Conservation (phyloP, 2,797 vertebrate species). For the Diplodus puntazzo region DNA sequence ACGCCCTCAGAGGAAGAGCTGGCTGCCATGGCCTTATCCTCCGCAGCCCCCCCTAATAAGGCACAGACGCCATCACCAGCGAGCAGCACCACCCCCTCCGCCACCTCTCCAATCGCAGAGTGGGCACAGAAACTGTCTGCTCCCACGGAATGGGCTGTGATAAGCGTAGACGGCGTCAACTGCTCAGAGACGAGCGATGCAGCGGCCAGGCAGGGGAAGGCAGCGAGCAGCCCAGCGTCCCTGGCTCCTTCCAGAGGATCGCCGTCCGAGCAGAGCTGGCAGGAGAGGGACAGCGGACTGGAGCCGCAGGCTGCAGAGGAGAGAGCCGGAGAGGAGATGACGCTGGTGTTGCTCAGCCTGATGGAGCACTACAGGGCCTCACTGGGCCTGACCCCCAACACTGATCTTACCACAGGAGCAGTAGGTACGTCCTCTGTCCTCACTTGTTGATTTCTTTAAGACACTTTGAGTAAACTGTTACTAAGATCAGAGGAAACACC, state of each 20-base stretch:
- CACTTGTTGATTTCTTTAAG: background rate
- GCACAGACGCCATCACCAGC: slow-evolving; percentile 57
- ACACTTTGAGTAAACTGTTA: background rate
- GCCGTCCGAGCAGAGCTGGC: slow-evolving; percentile 71
- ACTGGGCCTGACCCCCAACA: slow-evolving; percentile 63
- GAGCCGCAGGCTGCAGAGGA: slow-evolving; percentile 70
- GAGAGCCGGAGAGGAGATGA: slow-evolving; percentile 68
- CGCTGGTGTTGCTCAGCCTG: slow-evolving; percentile 74
- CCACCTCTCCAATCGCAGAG: slow-evolving; percentile 42
- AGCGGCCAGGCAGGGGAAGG: slow-evolving; percentile 29
- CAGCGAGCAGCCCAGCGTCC: slow-evolving; percentile 18
- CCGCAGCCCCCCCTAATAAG: slow-evolving; percentile 57
- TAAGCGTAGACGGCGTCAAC: slow-evolving; percentile 56
- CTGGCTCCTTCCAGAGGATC: slow-evolving; percentile 47
- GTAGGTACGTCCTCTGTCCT: slow-evolving; percentile 71
- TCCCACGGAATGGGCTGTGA: slow-evolving; percentile 77
- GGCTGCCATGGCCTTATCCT: slow-evolving; percentile 71
- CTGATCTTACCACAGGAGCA: slow-evolving; percentile 70
- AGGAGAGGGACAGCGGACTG: slow-evolving; percentile 75
- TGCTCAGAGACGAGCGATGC: slow-evolving; percentile 42
- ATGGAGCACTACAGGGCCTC: slow-evolving; percentile 78
- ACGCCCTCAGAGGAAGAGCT: slow-evolving; percentile 78
- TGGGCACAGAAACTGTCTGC: slow-evolving; percentile 62
- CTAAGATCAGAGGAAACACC: background rate
- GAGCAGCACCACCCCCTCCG: slow-evolving; percentile 42